Evolutionary conservation across 2,888 invertebrate genomes (phyloP), one percentile per base, ranked within the genome.

Genomic region (Drosophila mettleri): DNA sequence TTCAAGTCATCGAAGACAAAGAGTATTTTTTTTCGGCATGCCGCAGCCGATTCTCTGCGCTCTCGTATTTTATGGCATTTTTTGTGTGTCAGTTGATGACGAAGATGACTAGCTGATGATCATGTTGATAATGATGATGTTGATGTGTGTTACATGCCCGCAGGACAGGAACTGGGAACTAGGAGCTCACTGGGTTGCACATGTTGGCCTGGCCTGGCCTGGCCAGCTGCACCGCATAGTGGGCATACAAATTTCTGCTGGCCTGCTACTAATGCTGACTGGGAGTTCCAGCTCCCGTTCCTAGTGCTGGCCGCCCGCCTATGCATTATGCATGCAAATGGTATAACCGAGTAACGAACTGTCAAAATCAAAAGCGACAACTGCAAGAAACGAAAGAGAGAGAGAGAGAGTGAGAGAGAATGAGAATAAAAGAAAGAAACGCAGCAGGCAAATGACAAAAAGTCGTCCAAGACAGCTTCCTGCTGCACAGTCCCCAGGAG

Each of bases 301-400:
- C 39, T 62, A 34, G 27, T 31, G 5, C 34, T 60, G 33, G 33
- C 33, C 52, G 38, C n/a, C 24, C 51, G 55, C 41, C 41, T 49
- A 33, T 65, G 74, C 83, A 87, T 89, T 89, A 89, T 70, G 75
- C 78, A 87, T 89, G 89, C 89, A 89, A 88, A 89, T 81, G 84
- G 73, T 75, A 86, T 84, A 81, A 81, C 71, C 69, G 72, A 89
- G 80, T 88, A 87, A 89, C 80, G 80, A 86, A 89, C 88, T 89
- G 88, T 88, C 86, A 89, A 89, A 89, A 84, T 80, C 86, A 77
- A 80, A 68, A 86, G 77, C 68, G 79, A 84, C 64, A 71, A 73
- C 68, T 65, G 55, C 39, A 38, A 43, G 48, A 41, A 52, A 52
- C 27, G 46, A 18, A 24, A 36, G 4, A 33, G 46, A 39, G 10